phyloP scores from a whole-genome alignment of 1,140 invertebrate genomes.

The Muscidifurax raptorellus region DNA sequence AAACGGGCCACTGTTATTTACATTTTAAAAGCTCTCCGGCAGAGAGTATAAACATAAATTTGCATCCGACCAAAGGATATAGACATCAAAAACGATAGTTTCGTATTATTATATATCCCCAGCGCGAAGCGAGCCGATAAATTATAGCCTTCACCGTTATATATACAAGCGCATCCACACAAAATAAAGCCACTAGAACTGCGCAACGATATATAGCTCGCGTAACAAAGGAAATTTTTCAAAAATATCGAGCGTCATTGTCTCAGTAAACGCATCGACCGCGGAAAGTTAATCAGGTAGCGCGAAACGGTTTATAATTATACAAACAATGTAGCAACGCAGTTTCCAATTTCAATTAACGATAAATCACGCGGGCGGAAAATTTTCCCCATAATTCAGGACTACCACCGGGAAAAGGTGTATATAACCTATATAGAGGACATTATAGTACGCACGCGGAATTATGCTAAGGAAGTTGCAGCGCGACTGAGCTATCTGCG shows the following conservation, averaged over 20 bases:
- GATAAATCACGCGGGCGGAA: constrained; percentile 26
- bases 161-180: no score
- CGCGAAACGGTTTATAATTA: constrained; percentile 8
- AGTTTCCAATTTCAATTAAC: constrained; percentile 30
- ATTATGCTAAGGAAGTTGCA: not conserved
- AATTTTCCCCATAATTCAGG: constrained; percentile 16
- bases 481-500: constrained; percentile 42
- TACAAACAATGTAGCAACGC: not conserved
- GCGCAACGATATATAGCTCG: no score
- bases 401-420: not conserved
- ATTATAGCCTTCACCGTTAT: no score
- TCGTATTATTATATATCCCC: no score
- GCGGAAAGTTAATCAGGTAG: not conserved
- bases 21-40: no score
- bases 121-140: no score
- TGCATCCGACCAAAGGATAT: no score
- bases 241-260: not conserved
- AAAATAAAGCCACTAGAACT: no score
- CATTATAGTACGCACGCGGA: constrained; percentile 31
- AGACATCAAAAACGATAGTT: no score
- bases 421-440: no score
- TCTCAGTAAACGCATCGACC: not conserved
- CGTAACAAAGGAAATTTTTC: not conserved
- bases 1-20: no score
- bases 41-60: no score